These are phyloP conservation scores for Wasmannia auropunctata DNA, from an alignment of 1,140 invertebrate species.

Conservation along the genomic window DNA sequence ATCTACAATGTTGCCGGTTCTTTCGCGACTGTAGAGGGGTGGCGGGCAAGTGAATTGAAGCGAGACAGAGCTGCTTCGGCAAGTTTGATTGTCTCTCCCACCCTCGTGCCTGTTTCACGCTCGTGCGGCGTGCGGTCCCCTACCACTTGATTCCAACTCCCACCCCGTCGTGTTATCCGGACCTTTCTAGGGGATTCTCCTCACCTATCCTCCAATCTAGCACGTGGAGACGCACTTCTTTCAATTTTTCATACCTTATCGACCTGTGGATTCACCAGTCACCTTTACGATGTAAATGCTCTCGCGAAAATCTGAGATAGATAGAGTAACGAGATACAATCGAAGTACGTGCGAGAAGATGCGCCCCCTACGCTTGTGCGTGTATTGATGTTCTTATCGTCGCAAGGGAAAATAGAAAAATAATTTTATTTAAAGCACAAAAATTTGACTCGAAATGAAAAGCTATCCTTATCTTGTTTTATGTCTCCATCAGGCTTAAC, in stretches of 20 bases:
- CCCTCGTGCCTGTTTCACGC: background rate
- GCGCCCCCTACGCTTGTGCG: background rate
- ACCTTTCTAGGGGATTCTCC: slow-evolving; percentile 53
- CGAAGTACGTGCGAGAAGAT: background rate
- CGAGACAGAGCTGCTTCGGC: slow-evolving; percentile 39
- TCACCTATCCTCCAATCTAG: slow-evolving; percentile 31
- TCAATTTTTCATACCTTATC: slow-evolving; percentile 82
- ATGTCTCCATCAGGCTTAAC: background rate
- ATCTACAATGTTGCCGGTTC: slow-evolving; percentile 81
- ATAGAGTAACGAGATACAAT: background rate
- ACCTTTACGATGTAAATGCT: background rate
- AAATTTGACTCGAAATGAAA: background rate
- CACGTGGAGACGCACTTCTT: slow-evolving; percentile 78
- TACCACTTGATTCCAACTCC: background rate
- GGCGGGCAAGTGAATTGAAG: slow-evolving; percentile 21
- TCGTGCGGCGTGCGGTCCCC: background rate
- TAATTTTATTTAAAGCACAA: background rate
- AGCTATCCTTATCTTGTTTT: background rate
- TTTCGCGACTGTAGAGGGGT: slow-evolving; percentile 69
- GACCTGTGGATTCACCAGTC: slow-evolving; percentile 81
- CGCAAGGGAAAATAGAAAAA: background rate
- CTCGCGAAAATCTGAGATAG: slow-evolving; percentile 9
- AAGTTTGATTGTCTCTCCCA: slow-evolving; percentile 10
- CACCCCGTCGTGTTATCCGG: slow-evolving; percentile 43
- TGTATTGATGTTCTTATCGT: background rate